Percentiles rank a stretch among this genome's conserved stretches.
These are phyloP conservation scores for Aphelinus certus DNA, from an alignment of 1,140 invertebrate species.

Conservation along the genomic window DNA sequence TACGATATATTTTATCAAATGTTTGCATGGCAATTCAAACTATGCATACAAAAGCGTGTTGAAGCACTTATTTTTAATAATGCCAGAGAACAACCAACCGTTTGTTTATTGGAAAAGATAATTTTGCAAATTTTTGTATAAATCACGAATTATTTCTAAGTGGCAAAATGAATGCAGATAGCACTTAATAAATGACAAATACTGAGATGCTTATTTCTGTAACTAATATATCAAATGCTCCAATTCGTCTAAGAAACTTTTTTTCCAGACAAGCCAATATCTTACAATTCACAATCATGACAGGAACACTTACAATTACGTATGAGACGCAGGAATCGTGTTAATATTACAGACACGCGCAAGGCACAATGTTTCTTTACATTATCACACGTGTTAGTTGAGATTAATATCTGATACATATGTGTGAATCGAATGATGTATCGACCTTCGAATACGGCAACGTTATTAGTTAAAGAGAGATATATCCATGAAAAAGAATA, in stretches of 20 bases:
- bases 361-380: constrained; percentile 62
- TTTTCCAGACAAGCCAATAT: constrained; percentile 35
- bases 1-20: too few species aligned
- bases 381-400: constrained; percentile 54
- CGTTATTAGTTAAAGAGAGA: constrained; percentile 21
- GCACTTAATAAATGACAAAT: too few species aligned
- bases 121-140: too few species aligned
- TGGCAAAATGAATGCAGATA: too few species aligned
- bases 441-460: constrained; percentile 40
- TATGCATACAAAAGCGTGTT: too few species aligned
- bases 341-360: constrained; percentile 58
- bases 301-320: constrained; percentile 47
- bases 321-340: constrained; percentile 43
- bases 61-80: too few species aligned
- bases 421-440: constrained; percentile 29
- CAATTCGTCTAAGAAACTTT: constrained; percentile 34
- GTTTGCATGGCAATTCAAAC: too few species aligned
- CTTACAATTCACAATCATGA: constrained; percentile 41
- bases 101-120: too few species aligned
- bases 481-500: constrained; percentile 31
- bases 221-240: neutral
- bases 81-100: too few species aligned
- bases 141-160: too few species aligned
- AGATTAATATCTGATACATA: constrained; percentile 47
- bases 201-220: too few species aligned